Base-by-base conservation (phyloP, 2,888 invertebrate genomes). In the Lampropteryx suffumata region DNA sequence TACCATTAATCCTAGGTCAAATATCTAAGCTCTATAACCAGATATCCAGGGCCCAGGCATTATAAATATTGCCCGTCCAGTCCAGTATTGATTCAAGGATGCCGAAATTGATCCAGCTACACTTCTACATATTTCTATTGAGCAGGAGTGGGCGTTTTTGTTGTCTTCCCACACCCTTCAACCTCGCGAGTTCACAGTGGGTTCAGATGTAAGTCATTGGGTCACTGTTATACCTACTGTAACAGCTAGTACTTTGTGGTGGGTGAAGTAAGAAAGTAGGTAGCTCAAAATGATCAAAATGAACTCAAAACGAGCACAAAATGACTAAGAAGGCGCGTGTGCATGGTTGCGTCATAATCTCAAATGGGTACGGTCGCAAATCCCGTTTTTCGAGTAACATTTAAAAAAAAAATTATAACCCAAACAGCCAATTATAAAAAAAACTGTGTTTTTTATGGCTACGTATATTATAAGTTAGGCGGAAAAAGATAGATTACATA, bases 201-300 rank as follows among this genome's bases (percentile, higher is more conserved):
- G 72, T 71, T 72, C 71, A 71, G 60, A 64, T 68, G 62, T 64
- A 72, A 72, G 71, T 71, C 71, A 63, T 69, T 69, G 71, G 71
- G 71, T 70, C 71, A 71, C 62, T 51, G 60, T 55, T n/a, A n/a
- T n/a, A n/a, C n/a, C 3, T 17, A 63, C 62, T 61, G 57, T 59
- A n/a, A 65, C 63, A 59, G 59, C 58, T 53, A 46, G 43, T 37
- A 36, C 2, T 7, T 41, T n/a, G n/a, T n/a, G n/a, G n/a, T n/a
- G n/a, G n/a, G n/a, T n/a, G n/a, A n/a, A n/a, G n/a, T n/a, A n/a
- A n/a, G n/a, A n/a, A n/a, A n/a, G n/a, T n/a, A n/a, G n/a, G n/a
- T n/a, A n/a, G n/a, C n/a, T n/a, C n/a, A n/a, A n/a, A n/a, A n/a
- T n/a, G n/a, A n/a, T n/a, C n/a, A n/a, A n/a, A n/a, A n/a, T n/a